Conservation (phyloP, 2,888 invertebrate genomes). For the Isotomurus palustris region DNA sequence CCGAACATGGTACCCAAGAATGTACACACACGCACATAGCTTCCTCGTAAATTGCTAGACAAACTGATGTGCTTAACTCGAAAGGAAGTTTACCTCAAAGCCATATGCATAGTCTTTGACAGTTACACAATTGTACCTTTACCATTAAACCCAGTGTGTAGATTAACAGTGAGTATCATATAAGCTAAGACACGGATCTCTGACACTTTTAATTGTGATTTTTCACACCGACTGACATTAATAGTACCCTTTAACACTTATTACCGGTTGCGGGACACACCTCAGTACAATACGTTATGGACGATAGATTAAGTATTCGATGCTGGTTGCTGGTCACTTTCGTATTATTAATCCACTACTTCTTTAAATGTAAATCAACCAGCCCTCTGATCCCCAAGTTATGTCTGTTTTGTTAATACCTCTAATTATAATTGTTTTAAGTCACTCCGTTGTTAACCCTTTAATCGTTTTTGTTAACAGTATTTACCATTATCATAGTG, state of each 20-base stretch:
- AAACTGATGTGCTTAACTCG: too few species aligned
- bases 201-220: conserved; percentile 8
- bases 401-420: conserved; percentile 35
- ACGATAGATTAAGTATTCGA: neutral
- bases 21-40: neutral
- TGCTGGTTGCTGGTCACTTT: conserved; percentile 13
- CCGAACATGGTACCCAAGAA: neutral
- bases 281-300: neutral
- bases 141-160: neutral
- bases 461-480: conserved; percentile 23
- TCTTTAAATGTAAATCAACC: neutral
- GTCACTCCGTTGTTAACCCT: conserved; percentile 3
- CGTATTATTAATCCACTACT: neutral
- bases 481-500: conserved; percentile 15
- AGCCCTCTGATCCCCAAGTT: neutral
- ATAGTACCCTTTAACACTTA: neutral
- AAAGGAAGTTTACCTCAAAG: neutral
- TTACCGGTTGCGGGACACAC: conserved; percentile 1
- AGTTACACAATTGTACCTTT: neutral
- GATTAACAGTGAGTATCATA: neutral
- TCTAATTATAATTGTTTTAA: conserved; percentile 34
- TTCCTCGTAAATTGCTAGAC: too few species aligned
- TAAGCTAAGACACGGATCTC: conserved; percentile 1
- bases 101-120: neutral
- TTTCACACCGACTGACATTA: conserved; percentile 7